Evolutionary conservation across 2,888 invertebrate genomes (phyloP), one percentile per base, ranked within the genome.

Genomic region (Mycalesis mineus): DNA sequence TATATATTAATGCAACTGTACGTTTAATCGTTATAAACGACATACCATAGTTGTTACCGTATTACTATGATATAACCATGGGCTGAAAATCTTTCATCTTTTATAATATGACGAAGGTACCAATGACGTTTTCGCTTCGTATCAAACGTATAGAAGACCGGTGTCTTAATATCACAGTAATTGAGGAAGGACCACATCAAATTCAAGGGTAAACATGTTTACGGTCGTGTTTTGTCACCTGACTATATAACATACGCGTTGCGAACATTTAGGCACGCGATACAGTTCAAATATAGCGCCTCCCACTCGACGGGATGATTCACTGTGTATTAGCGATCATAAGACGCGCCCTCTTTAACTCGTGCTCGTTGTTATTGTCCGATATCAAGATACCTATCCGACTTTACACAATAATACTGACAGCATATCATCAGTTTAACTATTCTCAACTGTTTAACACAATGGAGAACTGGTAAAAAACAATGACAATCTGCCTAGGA

Each of bases 131-230:
- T 2, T n/a, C 37, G 37, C n/a, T 37, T 11, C 17, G 7, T 33
- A 6, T 2, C 33, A 33, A 33, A 22, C 22, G 2, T 22, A 22
- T 22, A 4, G 33, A 33, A 7, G 8, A 33, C 33, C 5, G 7
- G 7, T 6, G 33, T 42, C 22, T 31, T 28, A 54, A 54, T 41
- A 48, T 1, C 9, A 40, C 31, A 8, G 0, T n/a, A 48, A 55
- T 50, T 39, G 54, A 52, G 50, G 54, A 62, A 64, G 65, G 60
- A 57, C 64, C 49, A 53, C 40, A 39, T 37, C 50, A 2, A 22
- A 53, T 56, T 58, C 64, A 67, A 65, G 65, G 67, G 60, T 65
- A 55, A 14, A 13, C 13, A 48, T 66, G 66, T 67, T 67, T 67
- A 67, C 65, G 60, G 62, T 48, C 37, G 7, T 59, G 49, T 47